Evolutionary conservation across 2,113 vertebrate species (phyloP).

Genomic region (Euleptes europaea): DNA sequence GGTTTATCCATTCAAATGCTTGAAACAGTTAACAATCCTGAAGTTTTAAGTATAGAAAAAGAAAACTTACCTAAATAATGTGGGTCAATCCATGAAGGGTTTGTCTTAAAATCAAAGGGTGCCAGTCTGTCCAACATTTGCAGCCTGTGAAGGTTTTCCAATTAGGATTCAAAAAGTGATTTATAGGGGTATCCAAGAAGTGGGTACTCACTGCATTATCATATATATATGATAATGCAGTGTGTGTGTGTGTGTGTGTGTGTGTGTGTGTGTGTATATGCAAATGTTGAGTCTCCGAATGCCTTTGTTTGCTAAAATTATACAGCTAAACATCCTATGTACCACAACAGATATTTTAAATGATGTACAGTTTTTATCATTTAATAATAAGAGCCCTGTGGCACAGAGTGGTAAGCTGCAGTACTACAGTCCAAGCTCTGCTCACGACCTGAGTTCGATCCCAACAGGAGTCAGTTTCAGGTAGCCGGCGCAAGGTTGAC

Average conservation of each 20-base stretch:
- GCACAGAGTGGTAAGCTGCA: too few relatives aligned
- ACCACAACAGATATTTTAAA: not conserved
- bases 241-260: too few relatives aligned
- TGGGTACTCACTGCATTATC: not conserved
- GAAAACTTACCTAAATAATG: constrained; percentile 81
- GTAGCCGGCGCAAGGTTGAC: too few relatives aligned
- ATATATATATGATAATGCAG: too few relatives aligned
- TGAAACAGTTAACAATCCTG: not conserved
- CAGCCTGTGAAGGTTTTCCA: constrained; percentile 67
- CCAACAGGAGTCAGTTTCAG: too few relatives aligned
- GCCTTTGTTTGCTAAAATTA: not conserved
- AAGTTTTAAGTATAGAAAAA: not conserved
- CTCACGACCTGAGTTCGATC: too few relatives aligned
- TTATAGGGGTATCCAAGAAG: not conserved
- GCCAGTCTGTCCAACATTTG: constrained; percentile 80
- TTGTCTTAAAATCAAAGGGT: constrained; percentile 88
- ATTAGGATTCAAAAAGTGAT: not conserved
- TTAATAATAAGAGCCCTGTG: too few relatives aligned
- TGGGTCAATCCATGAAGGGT: constrained; percentile 78
- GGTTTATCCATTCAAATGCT: not conserved
- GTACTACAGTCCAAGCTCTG: too few relatives aligned
- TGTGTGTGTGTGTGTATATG: too few relatives aligned
- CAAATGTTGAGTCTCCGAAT: not conserved
- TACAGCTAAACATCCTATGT: not conserved
- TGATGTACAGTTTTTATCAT: not conserved